A percentile compares a stretch with the other conserved stretches of the same genome.
Evolutionary conservation across 2,797 vertebrate species (phyloP).

Genomic region (Anableps anableps): DNA sequence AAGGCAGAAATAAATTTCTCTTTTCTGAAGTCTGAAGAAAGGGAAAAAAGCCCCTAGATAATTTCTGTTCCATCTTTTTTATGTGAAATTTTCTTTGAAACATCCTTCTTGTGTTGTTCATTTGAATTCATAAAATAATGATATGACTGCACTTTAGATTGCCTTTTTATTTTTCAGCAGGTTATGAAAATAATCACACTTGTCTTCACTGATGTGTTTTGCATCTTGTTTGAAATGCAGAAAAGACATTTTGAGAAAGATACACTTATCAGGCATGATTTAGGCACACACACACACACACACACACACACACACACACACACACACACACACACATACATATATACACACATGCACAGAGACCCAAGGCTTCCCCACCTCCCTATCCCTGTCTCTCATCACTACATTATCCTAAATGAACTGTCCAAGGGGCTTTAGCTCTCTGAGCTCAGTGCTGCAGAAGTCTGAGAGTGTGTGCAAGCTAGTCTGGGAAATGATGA

Average conservation of each 20-base stretch:
- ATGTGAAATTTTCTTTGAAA: conserved; percentile 80
- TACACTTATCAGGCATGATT: conserved; percentile 77
- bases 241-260: conserved; percentile 70
- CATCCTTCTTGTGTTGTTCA: conserved; percentile 77
- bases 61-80: conserved; percentile 78
- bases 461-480: conserved; percentile 60
- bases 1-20: conserved; percentile 89
- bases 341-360: conserved; percentile 7
- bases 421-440: conserved; percentile 74
- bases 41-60: conserved; percentile 73
- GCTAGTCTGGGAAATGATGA: conserved; percentile 72
- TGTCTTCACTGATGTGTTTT: conserved; percentile 74
- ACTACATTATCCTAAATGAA: conserved; percentile 79
- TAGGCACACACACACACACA: conserved; percentile 36
- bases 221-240: conserved; percentile 70
- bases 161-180: conserved; percentile 76
- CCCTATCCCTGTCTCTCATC: conserved; percentile 60
- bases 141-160: conserved; percentile 70
- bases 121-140: conserved; percentile 81
- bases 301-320: conserved; percentile 10
- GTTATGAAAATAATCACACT: conserved; percentile 83
- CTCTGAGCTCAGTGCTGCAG: conserved; percentile 61
- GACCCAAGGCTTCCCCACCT: conserved; percentile 32
- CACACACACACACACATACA: conserved; percentile 21
- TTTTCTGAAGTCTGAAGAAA: conserved; percentile 85